A percentile compares a stretch with the other conserved stretches of the same genome.
These are phyloP conservation scores for Apostichopus californicus DNA, from an alignment of 35 echinoderm and acorn worm species.

Conservation along the genomic window DNA sequence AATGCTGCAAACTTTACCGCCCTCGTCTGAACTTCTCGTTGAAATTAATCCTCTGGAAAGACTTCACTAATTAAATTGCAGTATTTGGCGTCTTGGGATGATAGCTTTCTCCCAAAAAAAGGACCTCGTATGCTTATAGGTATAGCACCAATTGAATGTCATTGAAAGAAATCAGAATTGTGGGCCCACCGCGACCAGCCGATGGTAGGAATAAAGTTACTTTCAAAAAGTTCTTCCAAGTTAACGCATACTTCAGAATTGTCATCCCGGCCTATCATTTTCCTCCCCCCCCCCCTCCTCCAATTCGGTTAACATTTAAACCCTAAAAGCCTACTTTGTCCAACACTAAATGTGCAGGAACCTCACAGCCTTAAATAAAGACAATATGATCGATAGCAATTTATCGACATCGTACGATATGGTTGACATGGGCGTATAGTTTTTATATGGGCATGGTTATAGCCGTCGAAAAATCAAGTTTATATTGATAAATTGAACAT, in stretches of 20 bases:
- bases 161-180: background rate
- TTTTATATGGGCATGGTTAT: too few relatives aligned
- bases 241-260: background rate
- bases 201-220: background rate
- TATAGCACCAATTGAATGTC: background rate
- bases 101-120: constrained; percentile 37
- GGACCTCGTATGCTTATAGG: constrained; percentile 16
- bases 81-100: background rate
- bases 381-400: too few relatives aligned
- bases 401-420: too few relatives aligned
- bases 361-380: too few relatives aligned
- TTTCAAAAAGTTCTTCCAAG: background rate
- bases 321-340: too few relatives aligned
- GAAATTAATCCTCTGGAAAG: constrained; percentile 25
- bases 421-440: too few relatives aligned
- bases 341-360: too few relatives aligned
- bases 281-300: too few relatives aligned
- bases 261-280: background rate
- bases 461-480: too few relatives aligned
- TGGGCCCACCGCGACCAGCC: background rate
- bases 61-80: constrained; percentile 32
- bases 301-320: too few relatives aligned
- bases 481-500: too few relatives aligned
- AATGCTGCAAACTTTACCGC: constrained; percentile 14
- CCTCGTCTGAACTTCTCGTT: constrained; percentile 16